These are phyloP conservation scores for Callipepla squamata DNA, from an alignment of 2,113 vertebrate genomes.

Conservation along the genomic window DNA sequence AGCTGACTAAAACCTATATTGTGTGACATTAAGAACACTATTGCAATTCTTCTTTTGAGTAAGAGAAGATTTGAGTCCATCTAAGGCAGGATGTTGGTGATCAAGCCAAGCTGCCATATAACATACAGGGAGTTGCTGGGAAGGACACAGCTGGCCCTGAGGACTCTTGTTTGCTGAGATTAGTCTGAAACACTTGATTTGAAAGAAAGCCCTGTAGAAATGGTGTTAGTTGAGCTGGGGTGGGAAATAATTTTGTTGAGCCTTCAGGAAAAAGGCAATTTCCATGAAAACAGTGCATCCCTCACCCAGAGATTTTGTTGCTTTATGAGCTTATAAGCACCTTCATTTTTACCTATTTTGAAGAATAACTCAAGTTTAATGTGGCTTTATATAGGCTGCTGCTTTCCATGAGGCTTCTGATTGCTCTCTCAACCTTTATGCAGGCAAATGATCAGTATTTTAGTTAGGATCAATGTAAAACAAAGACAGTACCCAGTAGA, in stretches of 20 bases:
- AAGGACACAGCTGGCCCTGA: not conserved
- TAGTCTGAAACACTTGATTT: not conserved
- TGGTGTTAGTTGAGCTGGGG: not conserved
- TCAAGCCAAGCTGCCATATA: not conserved
- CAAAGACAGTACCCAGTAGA: constrained; percentile 31
- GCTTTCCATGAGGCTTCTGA: not conserved
- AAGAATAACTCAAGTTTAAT: constrained; percentile 11
- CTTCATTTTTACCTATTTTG: not conserved
- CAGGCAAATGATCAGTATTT: not conserved
- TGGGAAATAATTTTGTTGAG: not conserved
- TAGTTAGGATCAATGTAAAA: constrained; percentile 26
- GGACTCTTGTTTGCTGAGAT: not conserved
- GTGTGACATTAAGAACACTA: accelerated
- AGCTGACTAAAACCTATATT: not conserved
- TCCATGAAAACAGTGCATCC: not conserved
- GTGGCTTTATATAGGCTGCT: not conserved
- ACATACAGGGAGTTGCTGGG: not conserved
- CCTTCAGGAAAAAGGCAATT: not conserved
- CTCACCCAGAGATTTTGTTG: not conserved
- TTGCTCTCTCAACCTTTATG: not conserved
- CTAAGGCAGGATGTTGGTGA: not conserved
- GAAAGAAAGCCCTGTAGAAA: not conserved
- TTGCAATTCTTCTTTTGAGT: not conserved
- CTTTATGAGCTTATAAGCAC: not conserved
- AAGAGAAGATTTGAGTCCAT: not conserved